phyloP scores from a whole-genome alignment of 2,113 vertebrate species.

The Picathartes gymnocephalus region DNA sequence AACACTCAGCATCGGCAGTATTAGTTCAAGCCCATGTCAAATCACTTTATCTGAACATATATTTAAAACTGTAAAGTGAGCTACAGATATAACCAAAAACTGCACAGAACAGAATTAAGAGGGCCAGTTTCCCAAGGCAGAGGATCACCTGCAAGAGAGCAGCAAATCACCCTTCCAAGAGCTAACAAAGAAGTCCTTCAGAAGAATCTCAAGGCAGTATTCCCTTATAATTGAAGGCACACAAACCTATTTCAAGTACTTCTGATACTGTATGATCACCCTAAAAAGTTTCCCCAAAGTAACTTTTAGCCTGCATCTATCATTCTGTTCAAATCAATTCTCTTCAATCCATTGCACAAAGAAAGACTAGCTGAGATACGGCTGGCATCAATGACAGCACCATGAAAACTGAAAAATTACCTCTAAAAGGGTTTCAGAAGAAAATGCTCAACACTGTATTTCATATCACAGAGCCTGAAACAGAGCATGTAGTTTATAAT shows the following conservation, averaged over 20 bases:
- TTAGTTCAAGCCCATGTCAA: background rate
- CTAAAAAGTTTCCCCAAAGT: background rate
- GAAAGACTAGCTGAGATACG: background rate
- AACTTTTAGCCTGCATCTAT: conserved; percentile 5
- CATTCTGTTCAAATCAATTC: conserved; percentile 17
- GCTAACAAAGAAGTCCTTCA: background rate
- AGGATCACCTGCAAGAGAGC: background rate
- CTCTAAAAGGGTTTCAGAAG: background rate
- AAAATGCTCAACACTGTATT: background rate
- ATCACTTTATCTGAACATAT: background rate
- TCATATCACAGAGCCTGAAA: background rate
- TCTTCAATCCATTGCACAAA: background rate
- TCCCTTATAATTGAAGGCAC: background rate
- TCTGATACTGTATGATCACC: background rate
- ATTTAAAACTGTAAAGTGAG: background rate
- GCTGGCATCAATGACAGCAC: conserved; percentile 12
- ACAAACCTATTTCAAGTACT: background rate
- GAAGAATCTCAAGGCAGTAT: background rate
- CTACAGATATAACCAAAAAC: background rate
- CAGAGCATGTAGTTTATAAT: background rate
- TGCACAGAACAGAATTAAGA: background rate
- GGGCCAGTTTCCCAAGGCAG: background rate
- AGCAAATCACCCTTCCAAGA: background rate
- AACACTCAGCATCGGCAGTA: background rate
- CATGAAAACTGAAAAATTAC: conserved; percentile 50